These are phyloP conservation scores for Spheniscus humboldti DNA, from an alignment of 2,797 vertebrate species.

Conservation along the genomic window DNA sequence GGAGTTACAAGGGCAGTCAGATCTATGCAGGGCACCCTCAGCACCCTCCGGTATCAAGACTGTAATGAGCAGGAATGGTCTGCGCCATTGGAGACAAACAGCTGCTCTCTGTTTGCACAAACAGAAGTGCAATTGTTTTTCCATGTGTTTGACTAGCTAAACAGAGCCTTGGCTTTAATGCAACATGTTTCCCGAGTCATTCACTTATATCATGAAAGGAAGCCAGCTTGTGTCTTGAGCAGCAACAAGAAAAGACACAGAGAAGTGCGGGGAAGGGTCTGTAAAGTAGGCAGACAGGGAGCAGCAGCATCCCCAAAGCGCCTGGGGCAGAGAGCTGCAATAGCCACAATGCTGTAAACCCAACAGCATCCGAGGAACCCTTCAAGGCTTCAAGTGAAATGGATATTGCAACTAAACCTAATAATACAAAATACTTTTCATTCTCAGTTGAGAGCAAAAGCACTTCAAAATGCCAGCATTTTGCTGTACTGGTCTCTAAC, in stretches of 20 bases:
- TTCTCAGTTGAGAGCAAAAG: not conserved
- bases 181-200: not conserved
- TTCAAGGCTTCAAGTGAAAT: not conserved
- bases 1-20: not conserved
- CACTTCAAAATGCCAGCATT: not conserved
- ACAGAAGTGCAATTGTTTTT: slow-evolving; percentile 60
- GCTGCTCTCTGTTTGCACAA: slow-evolving; percentile 45
- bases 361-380: not conserved
- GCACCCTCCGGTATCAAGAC: not conserved
- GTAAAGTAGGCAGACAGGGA: not conserved
- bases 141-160: slow-evolving; percentile 44
- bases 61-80: not conserved
- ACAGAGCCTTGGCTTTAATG: slow-evolving; percentile 30
- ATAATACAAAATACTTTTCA: not conserved
- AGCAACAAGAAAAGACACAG: not conserved
- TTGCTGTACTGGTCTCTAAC: not conserved
- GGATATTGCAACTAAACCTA: not conserved
- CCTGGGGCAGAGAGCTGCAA: not conserved
- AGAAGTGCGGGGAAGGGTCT: not conserved
- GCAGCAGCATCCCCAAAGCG: not conserved
- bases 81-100: slow-evolving; percentile 13
- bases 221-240: not conserved
- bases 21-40: not conserved
- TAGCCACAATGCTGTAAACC: not conserved
- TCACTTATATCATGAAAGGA: not conserved